These are phyloP conservation scores for Lepidochrysops patricia DNA, from an alignment of 2,888 invertebrate species.

Conservation along the genomic window DNA sequence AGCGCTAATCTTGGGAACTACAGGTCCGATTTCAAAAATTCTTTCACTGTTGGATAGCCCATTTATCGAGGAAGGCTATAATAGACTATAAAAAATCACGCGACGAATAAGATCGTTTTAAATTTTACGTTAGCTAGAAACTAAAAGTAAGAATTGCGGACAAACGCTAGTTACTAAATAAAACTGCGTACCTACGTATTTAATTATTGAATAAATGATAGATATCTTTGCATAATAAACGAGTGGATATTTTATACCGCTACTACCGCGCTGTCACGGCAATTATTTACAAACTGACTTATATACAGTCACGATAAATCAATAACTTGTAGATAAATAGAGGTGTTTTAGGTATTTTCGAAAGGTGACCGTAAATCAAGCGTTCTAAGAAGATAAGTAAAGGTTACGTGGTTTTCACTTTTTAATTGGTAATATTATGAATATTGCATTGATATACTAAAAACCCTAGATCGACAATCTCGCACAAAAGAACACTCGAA, in stretches of 20 bases:
- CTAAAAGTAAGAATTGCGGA: too few species aligned
- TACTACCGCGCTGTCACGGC: slow-evolving; percentile 15
- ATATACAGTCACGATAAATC: slow-evolving; percentile 22
- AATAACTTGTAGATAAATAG: slow-evolving; percentile 20
- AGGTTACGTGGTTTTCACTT: neutral
- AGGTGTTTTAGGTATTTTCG: slow-evolving; percentile 19
- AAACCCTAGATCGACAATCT: too few species aligned
- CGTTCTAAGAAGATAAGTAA: neutral
- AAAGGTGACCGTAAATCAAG: slow-evolving; percentile 20
- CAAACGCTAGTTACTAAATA: too few species aligned
- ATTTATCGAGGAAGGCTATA: too few species aligned
- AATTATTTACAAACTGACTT: slow-evolving; percentile 18
- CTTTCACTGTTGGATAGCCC: too few species aligned
- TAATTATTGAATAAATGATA: slow-evolving; percentile 1
- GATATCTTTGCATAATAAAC: slow-evolving; percentile 7
- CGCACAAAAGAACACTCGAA: too few species aligned
- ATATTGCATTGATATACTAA: too few species aligned
- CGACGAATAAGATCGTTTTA: too few species aligned
- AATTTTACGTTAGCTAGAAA: too few species aligned
- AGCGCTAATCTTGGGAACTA: too few species aligned
- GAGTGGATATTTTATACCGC: slow-evolving; percentile 10
- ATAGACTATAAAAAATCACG: too few species aligned
- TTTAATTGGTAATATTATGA: neutral
- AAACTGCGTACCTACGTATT: neutral
- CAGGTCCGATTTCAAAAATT: too few species aligned